phyloP scores from a whole-genome alignment of 2,888 invertebrate genomes.

The Tuberolachnus salignus region DNA sequence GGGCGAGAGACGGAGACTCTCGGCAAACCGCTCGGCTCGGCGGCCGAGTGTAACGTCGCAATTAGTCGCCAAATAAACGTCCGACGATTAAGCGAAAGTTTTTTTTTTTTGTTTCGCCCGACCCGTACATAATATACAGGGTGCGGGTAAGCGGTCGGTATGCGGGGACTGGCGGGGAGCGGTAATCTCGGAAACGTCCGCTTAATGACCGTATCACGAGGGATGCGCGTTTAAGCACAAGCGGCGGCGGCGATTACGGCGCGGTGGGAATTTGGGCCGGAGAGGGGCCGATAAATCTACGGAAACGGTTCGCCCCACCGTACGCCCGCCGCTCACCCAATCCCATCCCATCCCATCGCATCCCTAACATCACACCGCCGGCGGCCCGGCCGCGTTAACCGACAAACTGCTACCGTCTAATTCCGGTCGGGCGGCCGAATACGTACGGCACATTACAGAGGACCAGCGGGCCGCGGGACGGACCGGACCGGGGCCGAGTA shows the following conservation, averaged over 20 bases:
- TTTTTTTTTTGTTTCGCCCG: conserved; percentile 25
- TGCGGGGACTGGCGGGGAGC: not conserved
- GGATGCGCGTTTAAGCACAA: conserved; percentile 34
- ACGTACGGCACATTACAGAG: too few species aligned
- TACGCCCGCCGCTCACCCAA: not conserved
- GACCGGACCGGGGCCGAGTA: not conserved
- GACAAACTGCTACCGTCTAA: conserved; percentile 37
- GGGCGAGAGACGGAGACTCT: too few species aligned
- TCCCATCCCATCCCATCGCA: too few species aligned
- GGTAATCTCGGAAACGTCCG: conserved; percentile 50
- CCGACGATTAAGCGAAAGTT: conserved; percentile 41
- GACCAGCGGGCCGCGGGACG: too few species aligned
- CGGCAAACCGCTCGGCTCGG: not conserved
- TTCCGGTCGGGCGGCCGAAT: conserved; percentile 3
- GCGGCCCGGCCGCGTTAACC: not conserved
- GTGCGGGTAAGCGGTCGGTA: not conserved
- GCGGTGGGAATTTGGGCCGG: not conserved
- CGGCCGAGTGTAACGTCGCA: conserved; percentile 1
- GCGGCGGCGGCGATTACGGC: not conserved
- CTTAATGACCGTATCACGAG: conserved; percentile 48
- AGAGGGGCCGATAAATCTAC: conserved; percentile 45
- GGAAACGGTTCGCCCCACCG: conserved; percentile 5
- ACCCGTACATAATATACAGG: not conserved
- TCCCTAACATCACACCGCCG: too few species aligned
- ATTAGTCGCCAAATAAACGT: conserved; percentile 48